Conservation (phyloP, 2,888 invertebrate species). For the Nyleta sp. region DNA sequence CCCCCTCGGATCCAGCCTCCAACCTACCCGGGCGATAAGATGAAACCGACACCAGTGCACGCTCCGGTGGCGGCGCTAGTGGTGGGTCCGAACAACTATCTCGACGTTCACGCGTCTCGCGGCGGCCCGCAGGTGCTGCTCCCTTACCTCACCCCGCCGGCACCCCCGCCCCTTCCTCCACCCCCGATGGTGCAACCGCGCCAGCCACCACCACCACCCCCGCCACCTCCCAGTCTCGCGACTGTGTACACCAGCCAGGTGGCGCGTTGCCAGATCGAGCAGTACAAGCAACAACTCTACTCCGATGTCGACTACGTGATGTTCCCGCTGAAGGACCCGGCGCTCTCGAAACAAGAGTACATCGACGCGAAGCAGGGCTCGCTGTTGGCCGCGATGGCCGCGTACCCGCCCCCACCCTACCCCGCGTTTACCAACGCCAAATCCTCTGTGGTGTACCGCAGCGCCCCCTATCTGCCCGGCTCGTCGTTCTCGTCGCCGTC, state of each 20-base stretch:
- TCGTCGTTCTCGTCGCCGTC: constrained; percentile 86
- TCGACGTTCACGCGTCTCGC: constrained; percentile 85
- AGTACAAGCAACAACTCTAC: constrained; percentile 94
- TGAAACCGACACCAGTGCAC: constrained; percentile 81
- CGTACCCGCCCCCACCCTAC: constrained; percentile 84
- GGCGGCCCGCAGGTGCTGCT: constrained; percentile 83
- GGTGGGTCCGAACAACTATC: constrained; percentile 86
- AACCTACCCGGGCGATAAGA: constrained; percentile 82
- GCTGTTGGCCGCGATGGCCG: constrained; percentile 86
- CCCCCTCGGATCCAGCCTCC: constrained; percentile 83
- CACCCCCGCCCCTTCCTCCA: constrained; percentile 86
- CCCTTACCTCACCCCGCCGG: constrained; percentile 85
- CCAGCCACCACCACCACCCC: constrained; percentile 87
- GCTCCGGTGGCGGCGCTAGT: constrained; percentile 84
- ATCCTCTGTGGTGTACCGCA: constrained; percentile 90
- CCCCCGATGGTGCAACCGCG: constrained; percentile 83
- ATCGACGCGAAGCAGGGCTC: constrained; percentile 94
- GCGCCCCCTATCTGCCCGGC: constrained; percentile 90
- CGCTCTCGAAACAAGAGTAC: constrained; percentile 95
- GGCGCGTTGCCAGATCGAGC: constrained; percentile 90
- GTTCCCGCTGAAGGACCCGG: constrained; percentile 94
- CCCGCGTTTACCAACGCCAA: constrained; percentile 83
- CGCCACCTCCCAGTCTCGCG: constrained; percentile 87
- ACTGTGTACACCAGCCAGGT: constrained; percentile 89
- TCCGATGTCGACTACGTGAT: constrained; percentile 97